Conservation (phyloP, 2,113 vertebrate genomes). For the Crotalus horridus region DNA sequence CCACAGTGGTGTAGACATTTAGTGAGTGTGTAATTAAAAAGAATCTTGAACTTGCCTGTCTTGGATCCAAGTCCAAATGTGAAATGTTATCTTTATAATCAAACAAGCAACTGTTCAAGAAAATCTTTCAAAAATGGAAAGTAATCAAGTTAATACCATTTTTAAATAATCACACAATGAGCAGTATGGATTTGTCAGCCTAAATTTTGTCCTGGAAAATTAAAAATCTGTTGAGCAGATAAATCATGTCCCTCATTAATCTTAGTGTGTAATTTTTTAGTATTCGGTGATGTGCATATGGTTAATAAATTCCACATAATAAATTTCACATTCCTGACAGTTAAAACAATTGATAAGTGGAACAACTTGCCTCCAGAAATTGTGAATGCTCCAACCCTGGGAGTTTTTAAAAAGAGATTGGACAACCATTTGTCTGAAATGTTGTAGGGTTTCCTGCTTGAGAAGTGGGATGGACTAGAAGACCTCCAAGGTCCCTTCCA, state of each 20-base stretch:
- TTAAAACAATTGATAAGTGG: too few relatives aligned
- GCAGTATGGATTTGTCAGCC: too few relatives aligned
- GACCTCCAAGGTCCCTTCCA: too few relatives aligned
- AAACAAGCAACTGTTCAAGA: background rate
- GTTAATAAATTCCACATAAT: background rate
- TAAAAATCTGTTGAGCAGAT: background rate
- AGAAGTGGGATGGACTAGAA: too few relatives aligned
- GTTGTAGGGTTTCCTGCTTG: too few relatives aligned
- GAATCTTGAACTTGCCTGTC: background rate
- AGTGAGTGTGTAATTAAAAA: background rate
- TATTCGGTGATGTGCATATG: background rate
- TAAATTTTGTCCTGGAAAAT: background rate
- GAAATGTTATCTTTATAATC: background rate
- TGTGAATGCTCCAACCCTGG: too few relatives aligned
- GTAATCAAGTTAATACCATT: background rate
- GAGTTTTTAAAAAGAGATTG: too few relatives aligned
- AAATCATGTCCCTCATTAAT: background rate
- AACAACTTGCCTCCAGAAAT: too few relatives aligned
- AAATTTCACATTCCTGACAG: too few relatives aligned
- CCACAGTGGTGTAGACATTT: background rate
- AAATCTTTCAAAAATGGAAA: background rate
- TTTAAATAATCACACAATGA: background rate
- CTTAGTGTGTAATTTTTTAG: background rate
- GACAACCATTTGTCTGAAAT: too few relatives aligned
- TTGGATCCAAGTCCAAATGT: background rate